These are phyloP conservation scores for Speoplatyrhinus poulsoni DNA, from an alignment of 2,113 vertebrate genomes.

Conservation along the genomic window DNA sequence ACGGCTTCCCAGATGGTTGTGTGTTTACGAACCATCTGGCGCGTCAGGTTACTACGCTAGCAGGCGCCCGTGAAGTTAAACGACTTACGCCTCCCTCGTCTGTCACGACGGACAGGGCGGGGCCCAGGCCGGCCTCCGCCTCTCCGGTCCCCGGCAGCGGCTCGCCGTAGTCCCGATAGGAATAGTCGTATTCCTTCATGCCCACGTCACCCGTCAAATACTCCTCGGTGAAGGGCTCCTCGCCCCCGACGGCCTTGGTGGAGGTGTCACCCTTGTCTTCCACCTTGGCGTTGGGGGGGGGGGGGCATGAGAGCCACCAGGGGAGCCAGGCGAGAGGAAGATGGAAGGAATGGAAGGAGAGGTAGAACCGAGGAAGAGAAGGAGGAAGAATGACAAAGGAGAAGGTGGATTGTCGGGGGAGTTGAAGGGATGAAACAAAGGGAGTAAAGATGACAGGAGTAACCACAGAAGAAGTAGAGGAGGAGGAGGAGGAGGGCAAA, in stretches of 20 bases:
- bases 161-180: slow-evolving; percentile 84
- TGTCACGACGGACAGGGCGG: slow-evolving; percentile 84
- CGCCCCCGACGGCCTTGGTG: slow-evolving; percentile 59
- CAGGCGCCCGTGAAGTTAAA: slow-evolving; percentile 50
- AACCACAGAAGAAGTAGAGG: slow-evolving; percentile 13
- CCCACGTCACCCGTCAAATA: slow-evolving; percentile 78
- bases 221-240: slow-evolving; percentile 76
- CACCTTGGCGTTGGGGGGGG: slow-evolving; percentile 56
- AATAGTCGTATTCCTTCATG: slow-evolving; percentile 84
- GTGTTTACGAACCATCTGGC: slow-evolving; percentile 7
- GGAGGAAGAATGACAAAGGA: neutral
- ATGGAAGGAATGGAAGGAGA: slow-evolving; percentile 17
- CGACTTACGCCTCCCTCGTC: slow-evolving; percentile 88
- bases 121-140: slow-evolving; percentile 79
- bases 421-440: slow-evolving; percentile 12
- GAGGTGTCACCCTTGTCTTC: slow-evolving; percentile 58
- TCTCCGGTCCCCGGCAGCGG: slow-evolving; percentile 54
- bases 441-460: slow-evolving; percentile 7
- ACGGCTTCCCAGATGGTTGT: slow-evolving; percentile 5
- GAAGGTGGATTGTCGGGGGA: slow-evolving; percentile 14
- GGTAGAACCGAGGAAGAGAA: neutral
- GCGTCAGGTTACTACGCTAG: too few species aligned
- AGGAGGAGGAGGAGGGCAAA: slow-evolving; percentile 24
- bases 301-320: slow-evolving; percentile 30
- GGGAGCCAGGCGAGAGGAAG: neutral